Conservation (phyloP, 2,797 vertebrate genomes). For the Anisognathus igniventris region DNA sequence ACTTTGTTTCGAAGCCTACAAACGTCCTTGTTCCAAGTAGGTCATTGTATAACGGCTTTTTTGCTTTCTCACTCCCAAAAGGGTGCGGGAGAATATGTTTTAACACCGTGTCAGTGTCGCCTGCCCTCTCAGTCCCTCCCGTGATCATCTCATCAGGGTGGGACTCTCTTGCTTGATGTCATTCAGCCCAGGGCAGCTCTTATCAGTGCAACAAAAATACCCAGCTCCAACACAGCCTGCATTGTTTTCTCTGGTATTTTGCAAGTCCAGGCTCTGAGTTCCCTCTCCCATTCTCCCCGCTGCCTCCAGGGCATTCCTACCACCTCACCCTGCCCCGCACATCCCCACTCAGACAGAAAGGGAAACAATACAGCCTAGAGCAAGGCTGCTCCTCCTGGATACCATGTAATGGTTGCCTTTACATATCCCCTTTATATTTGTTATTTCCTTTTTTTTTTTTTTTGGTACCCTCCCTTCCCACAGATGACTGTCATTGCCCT, state of each 20-base stretch:
- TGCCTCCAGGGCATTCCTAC: background rate
- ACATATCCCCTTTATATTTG: background rate
- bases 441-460: background rate
- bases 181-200: background rate
- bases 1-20: background rate
- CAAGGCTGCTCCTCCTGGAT: background rate
- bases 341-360: background rate
- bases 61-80: background rate
- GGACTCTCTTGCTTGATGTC: background rate
- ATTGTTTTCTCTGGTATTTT: background rate
- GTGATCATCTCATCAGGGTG: background rate
- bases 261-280: background rate
- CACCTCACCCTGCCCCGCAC: background rate
- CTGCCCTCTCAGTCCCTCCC: background rate
- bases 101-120: background rate
- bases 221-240: background rate
- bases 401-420: background rate
- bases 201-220: background rate
- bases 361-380: background rate
- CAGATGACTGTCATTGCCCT: background rate
- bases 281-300: rapidly evolving
- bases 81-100: background rate
- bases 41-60: conserved; percentile 26
- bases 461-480: background rate
- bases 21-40: background rate